phyloP scores from a whole-genome alignment of 2,888 invertebrate genomes.

The Hofmannophila pseudospretella region DNA sequence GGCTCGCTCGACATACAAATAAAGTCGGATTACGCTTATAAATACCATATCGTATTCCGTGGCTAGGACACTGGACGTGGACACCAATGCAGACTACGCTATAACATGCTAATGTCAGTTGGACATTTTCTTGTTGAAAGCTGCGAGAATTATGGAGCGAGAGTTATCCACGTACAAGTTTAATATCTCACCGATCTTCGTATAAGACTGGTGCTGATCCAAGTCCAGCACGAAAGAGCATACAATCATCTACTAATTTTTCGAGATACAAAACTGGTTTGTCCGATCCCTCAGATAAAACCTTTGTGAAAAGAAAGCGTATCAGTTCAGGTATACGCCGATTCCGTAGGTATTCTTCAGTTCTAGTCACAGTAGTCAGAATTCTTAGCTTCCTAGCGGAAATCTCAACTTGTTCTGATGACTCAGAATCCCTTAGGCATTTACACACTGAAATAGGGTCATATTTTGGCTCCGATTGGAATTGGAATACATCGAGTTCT shows the following conservation, averaged over 20 bases:
- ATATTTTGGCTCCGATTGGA: constrained; percentile 11
- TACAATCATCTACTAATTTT: constrained; percentile 54
- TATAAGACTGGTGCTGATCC: constrained; percentile 56
- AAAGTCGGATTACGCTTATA: no score
- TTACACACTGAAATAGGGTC: constrained; percentile 36
- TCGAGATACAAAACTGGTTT: constrained; percentile 43
- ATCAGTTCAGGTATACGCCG: constrained; percentile 61
- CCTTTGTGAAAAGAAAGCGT: constrained; percentile 51
- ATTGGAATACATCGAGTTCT: constrained; percentile 20
- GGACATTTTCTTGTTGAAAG: no score
- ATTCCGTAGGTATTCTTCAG: constrained; percentile 53
- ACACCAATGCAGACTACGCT: no score
- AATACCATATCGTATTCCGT: no score
- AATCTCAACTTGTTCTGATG: constrained; percentile 28
- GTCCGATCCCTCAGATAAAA: constrained; percentile 37
- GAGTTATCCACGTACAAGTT: neutral
- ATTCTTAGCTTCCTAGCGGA: constrained; percentile 41
- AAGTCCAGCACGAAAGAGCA: constrained; percentile 59
- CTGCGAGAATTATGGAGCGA: no score
- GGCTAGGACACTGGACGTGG: no score
- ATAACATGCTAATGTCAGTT: no score
- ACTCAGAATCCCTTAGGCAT: constrained; percentile 35
- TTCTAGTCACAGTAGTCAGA: constrained; percentile 40
- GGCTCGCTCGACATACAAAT: no score
- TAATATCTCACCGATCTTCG: constrained; percentile 51